phyloP scores from a whole-genome alignment of 2,797 vertebrate species.

The Danio kyathit region DNA sequence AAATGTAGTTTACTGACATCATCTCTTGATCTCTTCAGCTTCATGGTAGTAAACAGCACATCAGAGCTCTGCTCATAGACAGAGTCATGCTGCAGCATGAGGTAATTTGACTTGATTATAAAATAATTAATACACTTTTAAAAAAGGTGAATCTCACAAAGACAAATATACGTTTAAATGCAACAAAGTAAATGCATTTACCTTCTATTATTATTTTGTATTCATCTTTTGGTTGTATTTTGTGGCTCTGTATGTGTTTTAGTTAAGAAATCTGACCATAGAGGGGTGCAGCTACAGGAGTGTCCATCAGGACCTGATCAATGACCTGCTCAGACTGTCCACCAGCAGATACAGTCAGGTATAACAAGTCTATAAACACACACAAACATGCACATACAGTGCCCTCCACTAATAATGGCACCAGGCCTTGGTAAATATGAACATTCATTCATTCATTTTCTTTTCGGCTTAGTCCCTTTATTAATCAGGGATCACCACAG shows the following conservation, averaged over 20 bases:
- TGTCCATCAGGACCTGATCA: constrained; percentile 91
- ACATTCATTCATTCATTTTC: too few relatives aligned
- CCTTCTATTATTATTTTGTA: too few relatives aligned
- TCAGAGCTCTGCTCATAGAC: constrained; percentile 94
- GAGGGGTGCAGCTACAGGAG: constrained; percentile 94
- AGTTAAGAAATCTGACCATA: constrained; percentile 93
- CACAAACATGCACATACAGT: neutral
- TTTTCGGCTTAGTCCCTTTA: too few relatives aligned
- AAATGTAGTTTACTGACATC: neutral
- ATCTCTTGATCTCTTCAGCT: constrained; percentile 79
- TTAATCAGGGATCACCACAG: too few relatives aligned
- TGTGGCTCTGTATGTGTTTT: constrained; percentile 50
- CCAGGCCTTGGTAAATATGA: too few relatives aligned
- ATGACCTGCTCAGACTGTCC: constrained; percentile 91
- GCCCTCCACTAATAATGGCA: too few relatives aligned
- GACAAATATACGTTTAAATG: too few relatives aligned
- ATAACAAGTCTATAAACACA: constrained; percentile 52
- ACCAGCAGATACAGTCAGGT: constrained; percentile 98
- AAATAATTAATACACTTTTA: too few relatives aligned
- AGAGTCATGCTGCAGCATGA: constrained; percentile 98
- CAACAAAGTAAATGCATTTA: too few relatives aligned
- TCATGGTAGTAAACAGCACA: constrained; percentile 95
- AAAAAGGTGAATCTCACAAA: neutral
- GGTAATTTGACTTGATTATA: constrained; percentile 71
- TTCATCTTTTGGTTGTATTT: neutral